Evolutionary conservation across 2,113 vertebrate species (phyloP).

Genomic region (Apteryx owenii): DNA sequence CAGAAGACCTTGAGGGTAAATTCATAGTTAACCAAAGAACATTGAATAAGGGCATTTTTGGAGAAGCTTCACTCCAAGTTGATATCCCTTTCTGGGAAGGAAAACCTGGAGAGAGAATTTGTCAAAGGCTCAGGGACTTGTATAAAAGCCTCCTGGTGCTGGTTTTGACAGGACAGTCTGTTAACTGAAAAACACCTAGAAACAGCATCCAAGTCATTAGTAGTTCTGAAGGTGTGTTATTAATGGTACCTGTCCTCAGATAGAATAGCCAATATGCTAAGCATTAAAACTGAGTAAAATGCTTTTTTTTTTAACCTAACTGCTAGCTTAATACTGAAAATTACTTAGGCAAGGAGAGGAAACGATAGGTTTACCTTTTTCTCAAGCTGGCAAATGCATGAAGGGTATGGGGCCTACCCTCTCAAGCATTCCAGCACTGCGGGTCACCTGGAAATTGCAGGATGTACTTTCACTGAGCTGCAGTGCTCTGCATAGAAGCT

Average conservation of each 20-base stretch:
- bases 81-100: not conserved
- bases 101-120: not conserved
- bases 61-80: not conserved
- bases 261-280: not conserved
- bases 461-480: fast-evolving
- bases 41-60: not conserved
- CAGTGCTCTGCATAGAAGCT: too few relatives aligned
- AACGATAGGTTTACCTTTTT: not conserved
- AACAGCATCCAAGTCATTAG: not conserved
- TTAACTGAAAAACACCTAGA: not conserved
- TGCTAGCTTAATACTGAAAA: not conserved
- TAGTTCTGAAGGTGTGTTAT: not conserved
- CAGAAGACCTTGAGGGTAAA: not conserved
- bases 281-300: not conserved
- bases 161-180: not conserved
- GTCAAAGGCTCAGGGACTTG: not conserved
- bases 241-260: not conserved
- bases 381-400: not conserved
- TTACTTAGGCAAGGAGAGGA: not conserved
- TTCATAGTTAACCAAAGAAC: not conserved
- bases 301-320: not conserved
- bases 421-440: not conserved
- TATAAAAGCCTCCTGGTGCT: not conserved
- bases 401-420: not conserved
- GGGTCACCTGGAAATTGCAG: not conserved